Evolutionary conservation across 2,888 invertebrate species (phyloP), one percentile per base, ranked within the genome.

Genomic region (Ochlodes sylvanus): DNA sequence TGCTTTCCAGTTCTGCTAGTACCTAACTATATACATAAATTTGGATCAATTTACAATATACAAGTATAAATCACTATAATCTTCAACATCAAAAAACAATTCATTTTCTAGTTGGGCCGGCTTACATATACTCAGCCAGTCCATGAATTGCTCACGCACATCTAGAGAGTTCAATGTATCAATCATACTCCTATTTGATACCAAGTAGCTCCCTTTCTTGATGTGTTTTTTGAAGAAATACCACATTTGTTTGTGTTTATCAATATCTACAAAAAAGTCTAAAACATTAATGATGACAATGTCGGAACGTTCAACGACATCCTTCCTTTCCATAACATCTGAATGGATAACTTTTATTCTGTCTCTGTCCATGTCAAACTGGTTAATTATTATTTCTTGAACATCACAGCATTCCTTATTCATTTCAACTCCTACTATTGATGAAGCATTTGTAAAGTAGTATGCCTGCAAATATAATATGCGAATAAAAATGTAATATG

Each of bases 341-440:
- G 94, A 94, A 78, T 95, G 89, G 4, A 95, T 76, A 38, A 96
- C 84, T 84, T 92, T 90, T 44, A 95, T 85, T 72, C 94, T 90
- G 68, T 94, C 82, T 4, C 69, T 87, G 32, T 91, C 87, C 88
- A 94, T 85, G 50, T 86, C 81, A 76, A 94, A 94, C 77, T 95
- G 94, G 0, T 86, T 79, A 41, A 96, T 84, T 5, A 95, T 94
- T 56, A 89, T 89, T 60, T 93, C 87, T 83, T 96, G 96, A 7
- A 96, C 79, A 56, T 94, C 86, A 86, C 95, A 95, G 68, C 94
- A 94, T 65, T 95, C 95, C 72, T 93, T 86, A 77, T 96, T 96
- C 82, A 96, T 94, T 90, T 97, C 96, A 44, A 96, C 93, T 9
- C 96, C 96, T 71, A 95, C 84, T 58, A 96, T 95, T 73, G 86